Evolutionary conservation across 2,888 invertebrate genomes (phyloP), one percentile per base, ranked within the genome.

Genomic region (Rotaria macrura): DNA sequence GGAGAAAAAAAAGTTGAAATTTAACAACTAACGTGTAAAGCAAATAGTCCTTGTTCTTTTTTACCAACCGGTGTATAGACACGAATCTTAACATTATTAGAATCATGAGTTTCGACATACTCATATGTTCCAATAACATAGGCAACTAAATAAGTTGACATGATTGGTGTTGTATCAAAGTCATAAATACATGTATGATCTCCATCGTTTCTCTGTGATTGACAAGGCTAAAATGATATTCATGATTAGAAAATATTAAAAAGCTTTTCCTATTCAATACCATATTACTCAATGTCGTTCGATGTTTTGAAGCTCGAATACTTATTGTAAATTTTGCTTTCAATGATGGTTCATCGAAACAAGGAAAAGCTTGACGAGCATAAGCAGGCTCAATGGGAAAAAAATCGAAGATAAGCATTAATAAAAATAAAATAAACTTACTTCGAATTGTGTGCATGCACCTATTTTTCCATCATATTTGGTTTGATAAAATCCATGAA

Each of bases 131-230:
- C 97, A 5, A 98, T 94, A 10, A 96, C 95, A 83, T 95, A 94
- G 0, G 97, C 97, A 85, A 97, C 94, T 87, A 98, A 92, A 90
- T 98, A 98, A 0, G 97, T 96, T 17, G 96, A 95, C 96, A 97
- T 97, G 87, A 95, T 92, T 1, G 97, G 97, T 1, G 96, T 95
- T 20, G 90, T 95, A 5, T 93, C 79, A 95, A 55, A 91, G 95
- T 57, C 95, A 95, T 89, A 95, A 95, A 89, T 38, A 65, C 65
- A 65, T 65, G 65, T 65, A 84, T 84, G 52, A 55, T 34, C 29
- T 47, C 72, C 74, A 29, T 84, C 49, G 9, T 43, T 25, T 29
- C 17, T 4, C 43, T 72, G 54, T 14, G 72, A 52, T 84, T 74
- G 84, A 38, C 84, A 17, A 2, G 85, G 65, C 85, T 85, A 65